Percentiles rank a stretch among this genome's conserved stretches.
Conservation (phyloP, 2,888 invertebrate genomes). For the Cylloceria caligata region DNA sequence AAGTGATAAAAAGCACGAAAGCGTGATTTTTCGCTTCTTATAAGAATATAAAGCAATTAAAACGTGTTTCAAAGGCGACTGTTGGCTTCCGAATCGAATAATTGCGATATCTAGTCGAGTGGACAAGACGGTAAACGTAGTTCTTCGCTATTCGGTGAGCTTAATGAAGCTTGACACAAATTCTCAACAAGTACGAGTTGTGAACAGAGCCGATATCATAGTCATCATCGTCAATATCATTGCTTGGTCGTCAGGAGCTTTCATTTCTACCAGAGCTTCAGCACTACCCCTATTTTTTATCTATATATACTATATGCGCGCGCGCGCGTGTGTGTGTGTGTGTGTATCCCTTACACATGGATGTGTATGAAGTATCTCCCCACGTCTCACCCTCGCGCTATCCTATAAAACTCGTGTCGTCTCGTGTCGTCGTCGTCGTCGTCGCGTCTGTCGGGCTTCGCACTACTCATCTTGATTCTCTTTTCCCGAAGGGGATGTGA, state of each 20-base stretch:
- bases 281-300: conserved; percentile 29
- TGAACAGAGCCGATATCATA: conserved; percentile 63
- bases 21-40: background rate
- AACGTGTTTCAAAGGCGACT: conserved; percentile 10
- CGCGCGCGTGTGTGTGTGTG: background rate
- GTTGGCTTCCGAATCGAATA: conserved; percentile 59
- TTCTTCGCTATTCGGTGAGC: conserved; percentile 65
- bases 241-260: conserved; percentile 45
- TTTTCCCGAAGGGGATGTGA: conserved; percentile 64
- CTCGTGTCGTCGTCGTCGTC: conserved; percentile 44
- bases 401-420: conserved; percentile 72
- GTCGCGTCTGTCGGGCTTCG: conserved; percentile 71
- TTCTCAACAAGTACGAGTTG: conserved; percentile 71
- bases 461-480: conserved; percentile 74
- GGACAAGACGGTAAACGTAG: conserved; percentile 62
- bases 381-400: conserved; percentile 58
- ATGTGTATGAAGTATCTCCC: conserved; percentile 20
- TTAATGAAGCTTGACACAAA: conserved; percentile 76
- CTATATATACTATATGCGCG: background rate
- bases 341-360: background rate
- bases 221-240: conserved; percentile 41
- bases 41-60: conserved; percentile 34
- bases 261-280: conserved; percentile 44
- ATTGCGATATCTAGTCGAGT: conserved; percentile 34
- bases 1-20: background rate